phyloP scores from a whole-genome alignment of 2,888 invertebrate species.

The Erynnis tages region DNA sequence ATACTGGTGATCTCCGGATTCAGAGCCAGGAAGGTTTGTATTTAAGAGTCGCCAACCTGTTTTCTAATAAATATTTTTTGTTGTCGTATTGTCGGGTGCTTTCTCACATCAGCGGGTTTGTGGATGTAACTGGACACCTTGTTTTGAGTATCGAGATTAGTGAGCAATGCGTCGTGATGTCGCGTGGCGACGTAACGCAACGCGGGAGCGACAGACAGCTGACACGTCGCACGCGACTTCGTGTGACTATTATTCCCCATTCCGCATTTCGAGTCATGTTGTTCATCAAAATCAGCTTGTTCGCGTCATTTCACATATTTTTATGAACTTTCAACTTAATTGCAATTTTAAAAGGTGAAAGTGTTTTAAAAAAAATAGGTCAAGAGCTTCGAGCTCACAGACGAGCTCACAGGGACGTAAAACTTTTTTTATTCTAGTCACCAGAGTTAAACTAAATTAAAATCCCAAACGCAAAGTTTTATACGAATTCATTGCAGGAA shows the following conservation, averaged over 20 bases:
- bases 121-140: slow-evolving; percentile 56
- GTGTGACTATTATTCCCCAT: slow-evolving; percentile 38
- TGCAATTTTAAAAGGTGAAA: background rate
- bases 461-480: too few species aligned
- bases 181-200: slow-evolving; percentile 65
- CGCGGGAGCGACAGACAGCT: slow-evolving; percentile 64
- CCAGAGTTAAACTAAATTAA: too few species aligned
- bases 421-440: too few species aligned
- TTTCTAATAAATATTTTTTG: slow-evolving; percentile 17
- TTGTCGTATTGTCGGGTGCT: slow-evolving; percentile 10
- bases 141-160: slow-evolving; percentile 61
- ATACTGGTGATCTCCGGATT: slow-evolving; percentile 29
- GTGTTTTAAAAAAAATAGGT: too few species aligned
- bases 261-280: slow-evolving; percentile 21
- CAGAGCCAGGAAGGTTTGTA: slow-evolving; percentile 9
- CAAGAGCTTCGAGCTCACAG: too few species aligned
- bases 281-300: background rate
- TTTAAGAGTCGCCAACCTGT: too few species aligned
- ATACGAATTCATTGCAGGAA: too few species aligned
- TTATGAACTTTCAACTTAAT: background rate
- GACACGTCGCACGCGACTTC: slow-evolving; percentile 58
- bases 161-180: slow-evolving; percentile 31
- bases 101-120: slow-evolving; percentile 33
- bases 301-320: background rate
- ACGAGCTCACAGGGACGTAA: too few species aligned